phyloP scores from a whole-genome alignment of 1,140 invertebrate species.

The Penaeus japonicus region DNA sequence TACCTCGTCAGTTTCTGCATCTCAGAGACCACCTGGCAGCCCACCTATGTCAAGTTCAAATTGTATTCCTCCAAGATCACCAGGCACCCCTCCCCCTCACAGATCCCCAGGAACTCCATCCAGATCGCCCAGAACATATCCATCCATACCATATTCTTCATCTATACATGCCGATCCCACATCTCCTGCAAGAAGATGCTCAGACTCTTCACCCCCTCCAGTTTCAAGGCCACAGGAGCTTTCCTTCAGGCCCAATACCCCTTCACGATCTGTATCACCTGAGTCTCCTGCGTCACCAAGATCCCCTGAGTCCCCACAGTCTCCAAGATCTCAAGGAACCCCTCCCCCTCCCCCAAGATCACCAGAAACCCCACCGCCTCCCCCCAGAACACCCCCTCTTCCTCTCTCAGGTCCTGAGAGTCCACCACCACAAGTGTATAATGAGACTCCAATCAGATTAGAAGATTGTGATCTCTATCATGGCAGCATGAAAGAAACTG shows the following conservation, averaged over 20 bases:
- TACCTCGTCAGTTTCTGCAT: conserved; percentile 8
- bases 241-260: not conserved
- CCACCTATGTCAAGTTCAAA: not conserved
- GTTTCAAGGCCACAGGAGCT: not conserved
- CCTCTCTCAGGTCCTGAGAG: not conserved
- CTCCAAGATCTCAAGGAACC: conserved; percentile 18
- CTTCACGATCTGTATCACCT: conserved; percentile 8
- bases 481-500: too few relatives aligned
- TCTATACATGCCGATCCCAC: not conserved
- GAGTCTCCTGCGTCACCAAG: not conserved
- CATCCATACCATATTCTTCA: not conserved
- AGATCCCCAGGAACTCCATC: not conserved
- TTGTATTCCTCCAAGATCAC: conserved; percentile 25
- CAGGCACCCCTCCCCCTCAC: not conserved
- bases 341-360: conserved; percentile 19
- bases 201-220: not conserved
- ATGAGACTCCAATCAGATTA: too few relatives aligned
- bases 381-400: not conserved
- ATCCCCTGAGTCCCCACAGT: conserved; percentile 11
- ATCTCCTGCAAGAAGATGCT: not conserved
- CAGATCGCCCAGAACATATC: not conserved
- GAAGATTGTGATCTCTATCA: too few relatives aligned
- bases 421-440: not conserved
- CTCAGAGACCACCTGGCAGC: conserved; percentile 19
- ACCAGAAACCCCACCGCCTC: not conserved